Evolutionary conservation across 2,888 invertebrate species (phyloP).

Genomic region (Lasioglossum vierecki): DNA sequence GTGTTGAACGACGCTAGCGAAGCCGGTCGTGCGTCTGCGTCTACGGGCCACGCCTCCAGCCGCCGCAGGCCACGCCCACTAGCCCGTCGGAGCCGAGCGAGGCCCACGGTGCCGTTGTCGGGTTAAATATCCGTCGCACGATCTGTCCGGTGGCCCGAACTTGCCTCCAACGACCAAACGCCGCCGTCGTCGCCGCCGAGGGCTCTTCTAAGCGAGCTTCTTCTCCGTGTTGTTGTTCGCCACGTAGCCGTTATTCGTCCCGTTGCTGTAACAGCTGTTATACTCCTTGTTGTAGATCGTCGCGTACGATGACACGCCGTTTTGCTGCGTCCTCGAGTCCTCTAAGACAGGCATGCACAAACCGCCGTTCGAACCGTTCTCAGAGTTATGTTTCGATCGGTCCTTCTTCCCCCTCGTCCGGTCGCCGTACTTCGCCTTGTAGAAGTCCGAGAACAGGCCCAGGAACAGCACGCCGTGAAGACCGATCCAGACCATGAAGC

Average conservation of each 20-base stretch:
- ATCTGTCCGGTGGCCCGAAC: conserved; percentile 43
- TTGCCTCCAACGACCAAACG: conserved; percentile 30
- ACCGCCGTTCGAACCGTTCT: conserved; percentile 75
- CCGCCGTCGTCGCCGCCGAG: conserved; percentile 8
- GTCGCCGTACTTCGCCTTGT: conserved; percentile 90
- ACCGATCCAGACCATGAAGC: conserved; percentile 97
- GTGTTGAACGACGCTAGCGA: background rate
- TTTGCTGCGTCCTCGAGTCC: conserved; percentile 82
- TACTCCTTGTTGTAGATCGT: conserved; percentile 86
- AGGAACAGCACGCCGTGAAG: conserved; percentile 97
- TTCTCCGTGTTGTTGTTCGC: conserved; percentile 83
- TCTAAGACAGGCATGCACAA: conserved; percentile 92
- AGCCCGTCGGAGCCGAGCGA: background rate
- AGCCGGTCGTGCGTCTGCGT: background rate
- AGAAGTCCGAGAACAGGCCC: conserved; percentile 97
- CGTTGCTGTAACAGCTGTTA: conserved; percentile 87
- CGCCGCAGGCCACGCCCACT: background rate
- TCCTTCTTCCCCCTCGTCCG: conserved; percentile 64
- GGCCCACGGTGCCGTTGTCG: conserved; percentile 1
- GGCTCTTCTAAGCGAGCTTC: conserved; percentile 79
- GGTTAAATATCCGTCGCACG: conserved; percentile 46
- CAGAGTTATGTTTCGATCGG: conserved; percentile 80
- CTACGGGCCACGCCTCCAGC: background rate
- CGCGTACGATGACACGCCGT: conserved; percentile 83
- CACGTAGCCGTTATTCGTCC: conserved; percentile 87